Evolutionary conservation across 64 coral and sea anemone species (phyloP), one percentile per base, ranked within the genome.

Genomic region (Pocillopora damicornis): DNA sequence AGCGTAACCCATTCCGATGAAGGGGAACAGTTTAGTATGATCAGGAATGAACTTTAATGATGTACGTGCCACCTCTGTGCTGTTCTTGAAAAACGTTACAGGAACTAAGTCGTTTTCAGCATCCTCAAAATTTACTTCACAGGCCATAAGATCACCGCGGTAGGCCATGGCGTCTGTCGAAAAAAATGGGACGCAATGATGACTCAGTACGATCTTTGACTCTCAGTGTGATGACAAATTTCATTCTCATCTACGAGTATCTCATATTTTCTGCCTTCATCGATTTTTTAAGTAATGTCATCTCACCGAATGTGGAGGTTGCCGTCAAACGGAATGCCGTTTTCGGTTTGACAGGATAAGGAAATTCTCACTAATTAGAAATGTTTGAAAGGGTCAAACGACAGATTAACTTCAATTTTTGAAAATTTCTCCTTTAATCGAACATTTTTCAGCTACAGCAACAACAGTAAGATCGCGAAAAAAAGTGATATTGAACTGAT

Each of bases 91-190:
- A 30, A 80, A 80, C 13, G 61, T 23, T 61, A 80, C 51, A 13
- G 78, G 78, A 61, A 80, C 13, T 4, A 7, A 34, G 11, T 16
- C 51, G 34, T 58, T 62, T 34, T n/a, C 61, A 61, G 58, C 78
- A 4, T 22, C 25, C 26, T 80, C 58, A 16, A 80, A 80, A 61
- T 62, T 1, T 25, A 80, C 78, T 16, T 80, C 78, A 61, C 78
- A 80, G n/a, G 78, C 78, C 58, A 80, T 80, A n/a, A 80, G n/a
- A 62, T 80, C 78, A 61, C 78, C 78, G 5, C 78, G 78, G 18
- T 35, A n/a, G 10, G 78, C 78, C 78, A 80, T 80, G 13, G 59
- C 78, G 11, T 61, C 78, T 80, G 23, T 35, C 25, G 34, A 15
- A 76, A 37, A 76, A 51, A 51, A 76, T 14, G 1, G 0, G 45